Base-by-base conservation (phyloP, 2,797 vertebrate genomes). In the Gobionotothen gibberifrons region DNA sequence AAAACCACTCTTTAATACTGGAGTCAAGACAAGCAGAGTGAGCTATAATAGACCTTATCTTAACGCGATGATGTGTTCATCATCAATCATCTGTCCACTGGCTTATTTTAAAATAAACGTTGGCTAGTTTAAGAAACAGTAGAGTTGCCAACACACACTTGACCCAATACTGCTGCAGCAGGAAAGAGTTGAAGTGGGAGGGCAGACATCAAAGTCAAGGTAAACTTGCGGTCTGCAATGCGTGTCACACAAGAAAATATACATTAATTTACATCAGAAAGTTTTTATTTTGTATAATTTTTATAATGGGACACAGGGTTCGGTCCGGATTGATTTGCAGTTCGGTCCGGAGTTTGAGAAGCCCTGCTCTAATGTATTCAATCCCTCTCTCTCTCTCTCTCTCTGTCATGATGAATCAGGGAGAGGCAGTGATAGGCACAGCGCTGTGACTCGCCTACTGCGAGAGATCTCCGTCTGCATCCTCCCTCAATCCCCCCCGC, bases 341-440 rank as follows among this genome's bases (percentile, higher is more conserved):
- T 26, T 26, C 26, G 26, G 26, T 4, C 26, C 26, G 26, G 4
- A 26, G 26, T 26, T 26, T 26, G 26, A 26, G 26, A 26, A 26
- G 26, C 26, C 26, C 26, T 26, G 26, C 66, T 64, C 65, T 83
- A 26, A 21, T 81, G 86, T 73, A 62, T 74, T 84, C 87, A 82
- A 40, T 74, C 79, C 26, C 26, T 5, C 3, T 26, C 26, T 26
- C 26, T 79, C 81, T 85, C 82, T 84, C 82, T 76, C 54, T 85
- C 69, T 87, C 85, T 78, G 93, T 93, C 91, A 90, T 75, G 77
- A 83, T 86, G 92, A 92, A 93, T 93, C 83, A 91, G 89, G 84
- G 92, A 80, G 56, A 92, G 86, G 91, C 92, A 84, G 93, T 85
- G 93, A 93, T 92, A 93, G 93, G 94, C 93, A 92, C 93, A 74